Percentiles rank a stretch among this genome's conserved stretches.
phyloP scores from a whole-genome alignment of 1,140 invertebrate species.

The Eurosta solidaginis region DNA sequence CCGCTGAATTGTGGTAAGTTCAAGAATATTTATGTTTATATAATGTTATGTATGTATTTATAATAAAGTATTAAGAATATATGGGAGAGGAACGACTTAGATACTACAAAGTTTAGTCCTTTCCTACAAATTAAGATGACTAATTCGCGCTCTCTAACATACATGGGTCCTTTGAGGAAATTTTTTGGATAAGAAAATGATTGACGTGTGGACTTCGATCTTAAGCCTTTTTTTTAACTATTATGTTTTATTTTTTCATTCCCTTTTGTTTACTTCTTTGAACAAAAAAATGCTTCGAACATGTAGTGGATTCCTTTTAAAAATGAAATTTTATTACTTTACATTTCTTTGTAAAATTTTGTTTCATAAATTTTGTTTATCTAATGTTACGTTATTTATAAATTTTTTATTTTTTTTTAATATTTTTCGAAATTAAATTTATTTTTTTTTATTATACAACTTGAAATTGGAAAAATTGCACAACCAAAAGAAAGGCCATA shows the following conservation, averaged over 20 bases:
- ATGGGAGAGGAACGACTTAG: no score
- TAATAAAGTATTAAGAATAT: background rate
- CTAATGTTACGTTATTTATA: background rate
- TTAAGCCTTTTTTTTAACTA: background rate
- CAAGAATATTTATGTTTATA: background rate
- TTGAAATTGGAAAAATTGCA: background rate
- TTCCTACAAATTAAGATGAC: no score
- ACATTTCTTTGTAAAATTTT: background rate
- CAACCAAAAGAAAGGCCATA: background rate
- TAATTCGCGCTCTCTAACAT: no score
- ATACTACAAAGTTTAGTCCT: no score
- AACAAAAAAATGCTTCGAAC: background rate
- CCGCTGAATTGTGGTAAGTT: constrained; percentile 60
- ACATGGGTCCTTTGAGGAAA: no score
- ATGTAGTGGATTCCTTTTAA: background rate
- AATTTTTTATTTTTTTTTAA: background rate
- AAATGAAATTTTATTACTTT: background rate
- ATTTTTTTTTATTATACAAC: background rate
- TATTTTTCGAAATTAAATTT: constrained; percentile 10
- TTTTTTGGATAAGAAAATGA: background rate
- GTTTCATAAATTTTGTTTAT: background rate
- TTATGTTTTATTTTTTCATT: background rate
- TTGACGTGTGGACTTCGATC: background rate
- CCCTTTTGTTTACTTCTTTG: background rate
- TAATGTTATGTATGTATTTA: background rate